Conservation (phyloP, 2,888 invertebrate species). For the Harpalus rufipes region DNA sequence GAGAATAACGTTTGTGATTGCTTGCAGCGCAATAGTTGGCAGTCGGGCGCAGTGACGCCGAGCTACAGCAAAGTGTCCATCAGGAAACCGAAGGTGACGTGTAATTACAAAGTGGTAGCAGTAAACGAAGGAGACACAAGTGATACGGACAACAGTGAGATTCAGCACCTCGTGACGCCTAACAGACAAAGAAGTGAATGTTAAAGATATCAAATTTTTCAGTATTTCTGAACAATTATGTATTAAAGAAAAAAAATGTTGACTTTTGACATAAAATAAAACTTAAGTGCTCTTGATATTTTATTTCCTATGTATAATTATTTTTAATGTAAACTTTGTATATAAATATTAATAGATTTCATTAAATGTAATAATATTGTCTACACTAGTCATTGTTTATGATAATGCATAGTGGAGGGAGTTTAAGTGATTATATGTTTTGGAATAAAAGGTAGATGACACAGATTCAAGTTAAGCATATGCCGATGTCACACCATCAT, state of each 20-base stretch:
- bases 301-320: conserved; percentile 77
- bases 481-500: too few relatives aligned
- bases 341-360: conserved; percentile 77
- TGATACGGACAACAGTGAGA: conserved; percentile 75
- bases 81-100: conserved; percentile 77
- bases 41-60: conserved; percentile 72
- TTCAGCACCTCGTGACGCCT: conserved; percentile 62
- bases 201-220: conserved; percentile 67
- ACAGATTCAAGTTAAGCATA: conserved; percentile 4
- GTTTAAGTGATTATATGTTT: conserved; percentile 51
- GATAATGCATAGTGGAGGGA: conserved; percentile 42
- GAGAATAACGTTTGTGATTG: conserved; percentile 44
- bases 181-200: conserved; percentile 70
- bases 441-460: conserved; percentile 49
- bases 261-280: conserved; percentile 71
- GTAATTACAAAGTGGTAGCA: conserved; percentile 77
- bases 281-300: conserved; percentile 78
- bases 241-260: conserved; percentile 64
- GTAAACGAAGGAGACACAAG: conserved; percentile 76
- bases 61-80: conserved; percentile 77
- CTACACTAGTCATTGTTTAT: conserved; percentile 61
- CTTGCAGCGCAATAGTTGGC: conserved; percentile 75
- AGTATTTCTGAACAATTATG: conserved; percentile 67
- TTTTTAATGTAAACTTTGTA: conserved; percentile 78
- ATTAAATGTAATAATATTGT: conserved; percentile 66